Evolutionary conservation across 2,888 invertebrate species (phyloP), one percentile per base, ranked within the genome.

Genomic region (Melieria crassipennis): DNA sequence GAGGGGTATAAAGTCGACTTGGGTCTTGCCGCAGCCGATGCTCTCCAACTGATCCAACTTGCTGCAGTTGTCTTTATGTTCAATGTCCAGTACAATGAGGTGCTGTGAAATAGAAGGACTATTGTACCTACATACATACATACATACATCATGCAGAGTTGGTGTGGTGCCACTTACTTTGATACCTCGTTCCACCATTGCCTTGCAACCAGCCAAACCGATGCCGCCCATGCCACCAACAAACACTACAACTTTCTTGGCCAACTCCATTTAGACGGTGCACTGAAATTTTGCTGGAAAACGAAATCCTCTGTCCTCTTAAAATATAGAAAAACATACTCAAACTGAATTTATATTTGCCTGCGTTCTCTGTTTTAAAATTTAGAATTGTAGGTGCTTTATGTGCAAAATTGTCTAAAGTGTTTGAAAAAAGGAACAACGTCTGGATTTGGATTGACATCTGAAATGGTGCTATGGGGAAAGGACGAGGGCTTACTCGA

Each of bases 141-240:
- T 16, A 16, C 16, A 11, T 30, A 1, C 43, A 42, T 42, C 7
- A 50, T 43, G 10, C 16, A n/a, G 5, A 3, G 3, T 3, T 30
- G 30, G 2, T 30, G 30, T 30, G 30, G 30, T 30, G 30, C 30
- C 30, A 30, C 30, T 74, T 69, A 79, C 79, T 50, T 76, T 76
- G 56, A 77, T 73, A 61, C 73, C 75, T 56, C 74, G 75, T 57
- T 72, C 58, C 42, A 77, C 58, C 16, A 77, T 69, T 45, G 74
- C 71, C 48, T 76, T 76, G 67, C 79, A 76, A 43, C 77, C 78
- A 61, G 77, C 77, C 56, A 75, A 75, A 4, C 80, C 80, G 62
- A 81, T 80, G 65, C 80, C 81, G 16, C 80, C 79, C 57, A 78
- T 79, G 46, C 79, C 80, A 13, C 81, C 81, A 47, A 80, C 74